Base-by-base conservation (phyloP, 2,797 vertebrate genomes). In the Pseudochirops corinnae region DNA sequence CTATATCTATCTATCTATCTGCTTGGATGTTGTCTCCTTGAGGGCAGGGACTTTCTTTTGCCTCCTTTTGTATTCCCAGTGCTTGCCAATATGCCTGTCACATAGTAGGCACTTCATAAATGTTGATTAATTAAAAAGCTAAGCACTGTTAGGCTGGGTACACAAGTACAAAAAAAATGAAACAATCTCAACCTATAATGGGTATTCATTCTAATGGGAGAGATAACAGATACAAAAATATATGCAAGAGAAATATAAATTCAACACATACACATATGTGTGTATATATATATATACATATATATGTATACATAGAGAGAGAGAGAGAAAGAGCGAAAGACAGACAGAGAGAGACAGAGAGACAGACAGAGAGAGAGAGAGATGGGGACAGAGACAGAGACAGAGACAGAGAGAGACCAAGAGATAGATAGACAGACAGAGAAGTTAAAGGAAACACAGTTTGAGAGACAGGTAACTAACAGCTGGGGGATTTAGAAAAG, bases 391-490 rank as follows among this genome's bases (percentile, higher is more conserved):
- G 46, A 46, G 46, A 46, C 46, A 46, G 46, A 46, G 46, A 46
- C 46, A 46, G 12, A 67, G 46, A 46, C 46, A 31, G 6, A 60
- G 0, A 60, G 0, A 60, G 10, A 29, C 9, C 46, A 0, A 67
- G 1, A n/a, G 4, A 52, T 6, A 52, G 52, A 52, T 6, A 52
- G 0, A 60, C 0, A 60, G 11, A 31, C 2, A 33, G 13, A 58
- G 4, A 33, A 29, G 2, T 60, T 62, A 67, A 33, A 33, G 33
- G 33, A 14, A 67, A 67, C 21, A 7, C 46, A 39, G 6, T 55
- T 31, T 55, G 90, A 11, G 28, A 91, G 52, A 33, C 12, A 52
- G 4, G 67, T 39, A 5, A 21, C 10, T 74, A 74, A 74, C 4
- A 74, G 14, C 18, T 39, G 67, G 5, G 33, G 16, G 16, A 74